Base-by-base conservation (phyloP, 2,113 vertebrate species). In the Illadopsis cleaveri region DNA sequence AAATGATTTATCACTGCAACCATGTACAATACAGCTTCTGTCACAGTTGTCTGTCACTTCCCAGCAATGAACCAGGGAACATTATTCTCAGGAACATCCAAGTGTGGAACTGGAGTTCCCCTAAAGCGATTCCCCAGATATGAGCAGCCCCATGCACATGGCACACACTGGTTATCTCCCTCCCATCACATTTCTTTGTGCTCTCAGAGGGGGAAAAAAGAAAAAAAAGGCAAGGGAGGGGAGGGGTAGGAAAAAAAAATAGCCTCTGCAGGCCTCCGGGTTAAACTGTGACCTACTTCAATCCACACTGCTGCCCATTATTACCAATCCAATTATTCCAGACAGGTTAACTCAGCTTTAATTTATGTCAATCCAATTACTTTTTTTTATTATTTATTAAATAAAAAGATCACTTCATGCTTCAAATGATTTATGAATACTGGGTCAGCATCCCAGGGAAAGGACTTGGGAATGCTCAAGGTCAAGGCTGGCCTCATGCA, bases 321-420 rank as follows among this genome's bases (percentile, higher is more conserved):
- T 94, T 96, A 95, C 86, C 96, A 96, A 97, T 95, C 92, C 94
- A 97, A 97, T 96, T 95, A 97, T 82, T 94, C 92, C 95, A 96
- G 96, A 96, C 96, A 97, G 92, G 96, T 97, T 96, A 97, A 95
- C 94, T 96, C 94, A 89, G 95, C 90, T 95, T 94, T 96, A 96
- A 94, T 96, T 96, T 94, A 95, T 91, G 93, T 96, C 96, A 95
- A 86, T 96, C 93, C 96, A 97, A 89, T 95, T 96, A 89, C 86
- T 58, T 83, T 80, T 93, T 65, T 51, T 66, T 66, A 69, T 65
- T 94, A 65, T 86, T 90, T 89, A 93, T 91, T 91, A 92, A 89
- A 94, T 89, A 81, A 95, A 91, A 92, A 78, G 76, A 94, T 87
- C 62, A n/a, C 58, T 91, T 92, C 62, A 75, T 93, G 89, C 66